These are phyloP conservation scores for Rhinolophus ferrumequinum DNA, from an alignment of 2,113 vertebrate genomes.

Conservation along the genomic window DNA sequence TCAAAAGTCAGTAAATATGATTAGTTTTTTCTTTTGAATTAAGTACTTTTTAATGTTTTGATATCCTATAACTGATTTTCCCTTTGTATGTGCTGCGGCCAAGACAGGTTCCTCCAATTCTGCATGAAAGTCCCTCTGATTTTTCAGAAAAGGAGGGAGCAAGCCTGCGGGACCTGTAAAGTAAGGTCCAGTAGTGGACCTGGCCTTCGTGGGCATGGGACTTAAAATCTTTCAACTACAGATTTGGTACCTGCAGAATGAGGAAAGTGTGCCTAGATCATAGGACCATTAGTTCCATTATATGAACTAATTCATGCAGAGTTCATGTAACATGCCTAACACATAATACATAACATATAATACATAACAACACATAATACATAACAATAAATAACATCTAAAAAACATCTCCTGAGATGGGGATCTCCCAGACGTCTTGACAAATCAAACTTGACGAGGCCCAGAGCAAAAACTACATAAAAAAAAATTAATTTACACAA, in stretches of 20 bases:
- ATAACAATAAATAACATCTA: neutral
- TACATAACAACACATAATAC: neutral
- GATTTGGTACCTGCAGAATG: neutral
- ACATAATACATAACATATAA: neutral
- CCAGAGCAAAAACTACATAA: neutral
- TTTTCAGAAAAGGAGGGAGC: neutral
- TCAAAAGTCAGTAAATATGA: neutral
- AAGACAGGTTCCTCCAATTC: neutral
- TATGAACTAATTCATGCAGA: neutral
- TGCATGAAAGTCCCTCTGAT: neutral
- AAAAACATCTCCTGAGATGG: neutral
- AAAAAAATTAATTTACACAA: neutral
- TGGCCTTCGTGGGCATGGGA: rapidly evolving
- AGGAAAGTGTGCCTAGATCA: neutral
- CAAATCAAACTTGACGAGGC: neutral
- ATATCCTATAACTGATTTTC: neutral
- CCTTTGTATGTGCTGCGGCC: neutral
- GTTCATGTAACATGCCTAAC: neutral
- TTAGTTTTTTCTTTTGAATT: neutral
- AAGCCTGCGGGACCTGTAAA: neutral
- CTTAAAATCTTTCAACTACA: neutral
- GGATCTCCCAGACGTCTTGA: neutral
- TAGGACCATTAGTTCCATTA: neutral
- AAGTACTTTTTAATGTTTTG: neutral
- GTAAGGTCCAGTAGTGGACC: neutral